Evolutionary conservation across 2,113 vertebrate genomes (phyloP).

Genomic region (Rattus rattus): DNA sequence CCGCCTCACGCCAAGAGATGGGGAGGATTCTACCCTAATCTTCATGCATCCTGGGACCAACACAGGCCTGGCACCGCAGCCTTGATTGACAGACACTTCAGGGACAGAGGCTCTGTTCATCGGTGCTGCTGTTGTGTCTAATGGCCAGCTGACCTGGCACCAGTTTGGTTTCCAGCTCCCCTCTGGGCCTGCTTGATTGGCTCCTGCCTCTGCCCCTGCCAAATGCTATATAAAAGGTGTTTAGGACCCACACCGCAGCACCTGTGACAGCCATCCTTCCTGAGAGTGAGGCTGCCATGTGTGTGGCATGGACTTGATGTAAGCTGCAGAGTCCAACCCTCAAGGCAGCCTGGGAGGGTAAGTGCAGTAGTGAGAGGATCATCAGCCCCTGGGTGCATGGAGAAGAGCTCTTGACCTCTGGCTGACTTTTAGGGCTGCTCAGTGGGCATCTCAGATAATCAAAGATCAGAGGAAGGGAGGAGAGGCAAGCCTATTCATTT

Average conservation of each 20-base stretch:
- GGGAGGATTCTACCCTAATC: neutral
- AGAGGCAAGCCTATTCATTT: neutral
- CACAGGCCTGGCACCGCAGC: neutral
- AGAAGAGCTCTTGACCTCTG: neutral
- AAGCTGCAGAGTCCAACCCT: neutral
- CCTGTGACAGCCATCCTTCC: neutral
- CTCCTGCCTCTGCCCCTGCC: neutral
- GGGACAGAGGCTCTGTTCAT: neutral
- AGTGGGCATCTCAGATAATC: neutral
- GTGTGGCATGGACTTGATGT: neutral
- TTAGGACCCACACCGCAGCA: neutral
- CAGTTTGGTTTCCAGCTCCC: neutral
- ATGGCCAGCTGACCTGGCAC: neutral
- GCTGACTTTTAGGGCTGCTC: neutral
- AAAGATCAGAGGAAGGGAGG: neutral
- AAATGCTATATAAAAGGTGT: neutral
- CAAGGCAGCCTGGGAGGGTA: neutral
- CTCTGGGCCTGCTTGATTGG: neutral
- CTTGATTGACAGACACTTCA: neutral
- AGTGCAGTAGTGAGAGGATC: too few relatives aligned
- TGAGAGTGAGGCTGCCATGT: neutral
- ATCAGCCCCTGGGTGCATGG: neutral
- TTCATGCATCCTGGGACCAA: neutral
- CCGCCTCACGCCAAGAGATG: neutral
- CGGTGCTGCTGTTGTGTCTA: neutral